Evolutionary conservation across 2,113 vertebrate species (phyloP).

Genomic region (Eublepharis macularius): DNA sequence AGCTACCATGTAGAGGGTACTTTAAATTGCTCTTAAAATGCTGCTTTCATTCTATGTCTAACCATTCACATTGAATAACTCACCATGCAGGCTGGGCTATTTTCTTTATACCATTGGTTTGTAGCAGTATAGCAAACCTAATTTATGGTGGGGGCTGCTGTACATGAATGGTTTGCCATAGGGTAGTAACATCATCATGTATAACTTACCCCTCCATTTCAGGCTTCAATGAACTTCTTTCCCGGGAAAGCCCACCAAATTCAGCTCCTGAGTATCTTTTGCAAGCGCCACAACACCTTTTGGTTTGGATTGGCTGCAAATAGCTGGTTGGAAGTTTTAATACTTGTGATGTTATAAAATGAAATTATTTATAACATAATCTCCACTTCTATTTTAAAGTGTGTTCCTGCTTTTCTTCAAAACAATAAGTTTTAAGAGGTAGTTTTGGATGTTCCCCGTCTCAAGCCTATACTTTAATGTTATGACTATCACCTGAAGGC

Average conservation of each 20-base stretch:
- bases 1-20: not conserved
- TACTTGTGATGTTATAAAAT: no score
- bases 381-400: not conserved
- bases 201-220: not conserved
- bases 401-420: not conserved
- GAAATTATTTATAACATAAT: no score
- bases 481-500: not conserved
- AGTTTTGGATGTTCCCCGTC: not conserved
- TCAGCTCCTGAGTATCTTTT: not conserved
- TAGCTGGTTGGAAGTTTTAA: no score
- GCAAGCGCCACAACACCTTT: not conserved
- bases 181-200: not conserved
- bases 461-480: not conserved
- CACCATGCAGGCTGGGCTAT: not conserved
- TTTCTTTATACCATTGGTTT: not conserved
- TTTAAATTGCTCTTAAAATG: not conserved
- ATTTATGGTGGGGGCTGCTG: not conserved
- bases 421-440: no score
- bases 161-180: not conserved
- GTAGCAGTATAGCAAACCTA: not conserved
- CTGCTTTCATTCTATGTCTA: not conserved
- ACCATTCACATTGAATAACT: not conserved
- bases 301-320: no score
- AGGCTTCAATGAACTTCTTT: not conserved
- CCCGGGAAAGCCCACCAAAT: not conserved